Evolutionary conservation across 2,113 vertebrate species (phyloP).

Genomic region (Mobula birostris): DNA sequence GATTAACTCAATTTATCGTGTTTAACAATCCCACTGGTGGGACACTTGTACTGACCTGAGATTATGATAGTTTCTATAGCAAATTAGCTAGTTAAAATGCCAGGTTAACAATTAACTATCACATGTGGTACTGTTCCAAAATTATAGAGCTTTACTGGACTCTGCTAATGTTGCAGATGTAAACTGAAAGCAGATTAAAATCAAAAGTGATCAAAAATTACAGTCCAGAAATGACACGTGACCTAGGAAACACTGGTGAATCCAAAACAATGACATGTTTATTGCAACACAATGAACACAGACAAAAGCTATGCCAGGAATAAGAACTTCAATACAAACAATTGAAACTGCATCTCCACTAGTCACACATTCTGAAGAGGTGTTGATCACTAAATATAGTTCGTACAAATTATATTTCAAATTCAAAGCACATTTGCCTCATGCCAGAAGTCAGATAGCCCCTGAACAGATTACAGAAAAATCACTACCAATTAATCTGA

Average conservation of each 20-base stretch:
- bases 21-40: background rate
- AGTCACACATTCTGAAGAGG: background rate
- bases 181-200: background rate
- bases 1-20: background rate
- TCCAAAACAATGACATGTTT: too few relatives aligned
- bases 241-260: too few relatives aligned
- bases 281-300: background rate
- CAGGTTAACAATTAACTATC: background rate
- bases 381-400: background rate
- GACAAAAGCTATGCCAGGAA: background rate
- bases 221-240: too few relatives aligned
- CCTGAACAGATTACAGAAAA: too few relatives aligned
- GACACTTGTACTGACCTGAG: background rate
- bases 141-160: background rate
- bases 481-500: background rate
- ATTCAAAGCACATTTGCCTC: background rate
- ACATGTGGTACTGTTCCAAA: background rate
- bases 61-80: background rate
- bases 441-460: background rate
- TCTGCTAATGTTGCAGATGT: background rate
- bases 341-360: background rate
- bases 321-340: too few relatives aligned
- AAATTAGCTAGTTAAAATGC: background rate
- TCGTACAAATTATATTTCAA: background rate
- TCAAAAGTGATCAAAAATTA: too few relatives aligned